A percentile compares a stretch with the other conserved stretches of the same genome.
Conservation (phyloP, 2,888 invertebrate genomes). For the Protodeltote pygarga region DNA sequence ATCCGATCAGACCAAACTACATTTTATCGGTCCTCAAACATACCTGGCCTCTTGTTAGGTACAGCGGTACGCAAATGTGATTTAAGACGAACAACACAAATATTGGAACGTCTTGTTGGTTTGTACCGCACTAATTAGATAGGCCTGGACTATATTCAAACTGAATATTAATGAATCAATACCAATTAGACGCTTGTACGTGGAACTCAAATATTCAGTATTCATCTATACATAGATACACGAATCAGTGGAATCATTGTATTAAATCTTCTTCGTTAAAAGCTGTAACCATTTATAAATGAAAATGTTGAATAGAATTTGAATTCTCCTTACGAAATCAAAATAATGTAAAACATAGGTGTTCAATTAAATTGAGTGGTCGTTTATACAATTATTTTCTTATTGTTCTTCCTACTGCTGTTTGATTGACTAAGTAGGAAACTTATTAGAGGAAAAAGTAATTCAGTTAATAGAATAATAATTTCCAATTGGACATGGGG, state of each 20-base stretch:
- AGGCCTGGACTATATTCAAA: constrained; percentile 69
- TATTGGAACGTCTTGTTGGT: constrained; percentile 78
- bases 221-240: constrained; percentile 16
- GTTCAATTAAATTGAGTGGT: too few species aligned
- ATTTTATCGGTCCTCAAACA: constrained; percentile 77
- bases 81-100: constrained; percentile 83
- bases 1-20: constrained; percentile 77
- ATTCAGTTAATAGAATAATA: too few species aligned
- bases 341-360: neutral
- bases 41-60: constrained; percentile 81
- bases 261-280: neutral
- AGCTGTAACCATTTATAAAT: too few species aligned
- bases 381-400: too few species aligned
- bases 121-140: constrained; percentile 70
- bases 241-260: constrained; percentile 2
- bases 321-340: too few species aligned
- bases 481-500: too few species aligned
- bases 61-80: constrained; percentile 77
- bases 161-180: constrained; percentile 69
- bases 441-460: too few species aligned
- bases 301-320: too few species aligned
- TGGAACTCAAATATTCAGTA: constrained; percentile 28
- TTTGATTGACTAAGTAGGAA: too few species aligned
- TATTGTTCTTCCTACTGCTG: too few species aligned
- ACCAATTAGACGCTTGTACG: constrained; percentile 48